Conservation (phyloP, 23 tunicate species). For the Halocynthia aurantium region DNA sequence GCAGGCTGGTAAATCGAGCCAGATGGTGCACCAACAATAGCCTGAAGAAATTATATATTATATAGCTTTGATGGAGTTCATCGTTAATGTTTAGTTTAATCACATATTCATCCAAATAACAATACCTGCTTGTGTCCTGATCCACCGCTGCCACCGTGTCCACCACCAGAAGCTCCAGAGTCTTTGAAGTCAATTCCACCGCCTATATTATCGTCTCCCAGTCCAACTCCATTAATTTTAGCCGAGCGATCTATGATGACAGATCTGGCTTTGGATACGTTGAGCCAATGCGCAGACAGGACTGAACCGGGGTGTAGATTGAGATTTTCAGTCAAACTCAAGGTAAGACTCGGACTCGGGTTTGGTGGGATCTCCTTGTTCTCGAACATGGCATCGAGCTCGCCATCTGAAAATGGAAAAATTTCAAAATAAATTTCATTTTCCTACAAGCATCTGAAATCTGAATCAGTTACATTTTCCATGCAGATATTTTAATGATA, state of each 20-base stretch:
- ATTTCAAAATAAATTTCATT: no score
- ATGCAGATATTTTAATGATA: neutral
- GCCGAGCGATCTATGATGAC: constrained; percentile 23
- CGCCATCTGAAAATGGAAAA: constrained; percentile 1
- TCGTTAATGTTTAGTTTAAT: neutral
- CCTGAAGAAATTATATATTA: constrained; percentile 1
- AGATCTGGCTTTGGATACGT: constrained; percentile 3
- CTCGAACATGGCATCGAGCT: neutral
- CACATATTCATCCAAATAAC: neutral
- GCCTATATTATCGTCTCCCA: constrained; percentile 22
- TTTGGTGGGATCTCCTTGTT: constrained; percentile 21
- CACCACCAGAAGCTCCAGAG: constrained; percentile 26
- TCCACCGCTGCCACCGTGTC: constrained; percentile 31
- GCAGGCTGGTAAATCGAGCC: constrained; percentile 27
- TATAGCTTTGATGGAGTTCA: neutral
- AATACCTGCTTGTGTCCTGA: constrained; percentile 17
- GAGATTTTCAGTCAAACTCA: constrained; percentile 19
- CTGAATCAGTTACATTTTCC: no score
- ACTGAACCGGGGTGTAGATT: constrained; percentile 26
- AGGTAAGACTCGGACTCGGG: constrained; percentile 12
- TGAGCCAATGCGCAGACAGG: constrained; percentile 17
- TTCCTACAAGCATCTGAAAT: no score
- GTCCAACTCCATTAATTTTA: constrained; percentile 7
- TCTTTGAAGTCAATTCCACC: constrained; percentile 18
- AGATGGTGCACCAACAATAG: constrained; percentile 13